These are phyloP conservation scores for Apodemus agrarius DNA, from an alignment of 2,797 vertebrate genomes.

Conservation along the genomic window DNA sequence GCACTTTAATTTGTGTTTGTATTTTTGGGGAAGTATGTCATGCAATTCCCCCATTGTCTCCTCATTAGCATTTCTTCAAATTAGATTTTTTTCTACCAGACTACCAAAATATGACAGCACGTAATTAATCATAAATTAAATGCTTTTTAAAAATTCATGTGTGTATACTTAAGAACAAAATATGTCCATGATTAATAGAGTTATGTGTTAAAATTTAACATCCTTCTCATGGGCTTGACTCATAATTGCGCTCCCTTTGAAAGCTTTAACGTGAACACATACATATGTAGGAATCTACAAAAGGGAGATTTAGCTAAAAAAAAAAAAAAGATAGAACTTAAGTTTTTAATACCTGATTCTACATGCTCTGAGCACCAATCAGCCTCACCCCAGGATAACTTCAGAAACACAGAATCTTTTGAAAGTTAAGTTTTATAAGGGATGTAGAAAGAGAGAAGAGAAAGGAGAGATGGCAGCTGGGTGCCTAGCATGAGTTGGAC, in stretches of 20 bases:
- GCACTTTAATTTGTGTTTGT: slow-evolving; percentile 50
- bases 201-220: slow-evolving; percentile 78
- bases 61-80: slow-evolving; percentile 72
- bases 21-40: slow-evolving; percentile 56
- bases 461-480: not conserved
- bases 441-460: not conserved
- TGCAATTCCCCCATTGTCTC: slow-evolving; percentile 67
- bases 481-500: not conserved
- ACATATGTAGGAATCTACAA: slow-evolving; percentile 65
- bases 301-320: slow-evolving; percentile 48
- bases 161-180: slow-evolving; percentile 73
- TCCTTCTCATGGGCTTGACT: slow-evolving; percentile 81
- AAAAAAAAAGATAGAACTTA: slow-evolving; percentile 49
- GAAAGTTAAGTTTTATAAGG: not conserved
- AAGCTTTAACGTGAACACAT: slow-evolving; percentile 74
- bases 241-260: slow-evolving; percentile 72
- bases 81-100: slow-evolving; percentile 69
- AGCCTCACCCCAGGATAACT: slow-evolving; percentile 46
- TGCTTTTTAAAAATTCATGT: slow-evolving; percentile 62
- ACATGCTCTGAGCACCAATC: not conserved
- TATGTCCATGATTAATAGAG: slow-evolving; percentile 77
- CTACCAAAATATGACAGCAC: slow-evolving; percentile 57
- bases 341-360: slow-evolving; percentile 41
- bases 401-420: not conserved
- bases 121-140: slow-evolving; percentile 78